Base-by-base conservation (phyloP, 1,140 invertebrate species). In the Schlechtendalia chinensis region DNA sequence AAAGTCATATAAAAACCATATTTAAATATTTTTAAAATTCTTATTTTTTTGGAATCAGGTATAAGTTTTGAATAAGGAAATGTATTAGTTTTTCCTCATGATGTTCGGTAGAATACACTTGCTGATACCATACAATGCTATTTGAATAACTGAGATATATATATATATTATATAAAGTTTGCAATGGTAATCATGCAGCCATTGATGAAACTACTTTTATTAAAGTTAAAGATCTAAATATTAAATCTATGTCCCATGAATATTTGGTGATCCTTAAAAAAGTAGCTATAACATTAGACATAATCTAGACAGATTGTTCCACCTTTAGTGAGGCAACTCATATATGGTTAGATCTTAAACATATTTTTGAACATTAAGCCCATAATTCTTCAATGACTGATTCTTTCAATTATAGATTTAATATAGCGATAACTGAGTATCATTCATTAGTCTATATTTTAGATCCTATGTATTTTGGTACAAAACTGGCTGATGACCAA, bases 291-390 rank as follows among this genome's bases (percentile, higher is more conserved):
- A 5, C 63, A n/a, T 67, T 67, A 67, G 63, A 67, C n/a, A 10
- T 22, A 19, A 27, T 67, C 10, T 32, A 67, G 14, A 5, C 32
- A 39, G 63, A 67, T 67, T n/a, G 19, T n/a, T 67, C 32, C 24
- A 67, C 63, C 8, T 45, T 67, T 67, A 67, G 63, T 67, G 63
- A 67, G 24, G 63, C 29, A 19, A 67, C n/a, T n/a, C n/a, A n/a
- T n/a, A n/a, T n/a, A n/a, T n/a, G n/a, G n/a, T n/a, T n/a, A n/a
- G n/a, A n/a, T 24, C 54, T 58, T 5, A 58, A 58, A 58, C 12
- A 5, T 58, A 22, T 58, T 58, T 58, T 58, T 22, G 54, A 58
- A 58, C 22, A 22, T 16, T 19, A 58, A n/a, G 6, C 54, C 6
- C 54, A 58, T 58, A 58, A 58, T 58, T n/a, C 54, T 58, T 22